Evolutionary conservation across 2,797 vertebrate genomes (phyloP).

Genomic region (Nannoperca obscura): DNA sequence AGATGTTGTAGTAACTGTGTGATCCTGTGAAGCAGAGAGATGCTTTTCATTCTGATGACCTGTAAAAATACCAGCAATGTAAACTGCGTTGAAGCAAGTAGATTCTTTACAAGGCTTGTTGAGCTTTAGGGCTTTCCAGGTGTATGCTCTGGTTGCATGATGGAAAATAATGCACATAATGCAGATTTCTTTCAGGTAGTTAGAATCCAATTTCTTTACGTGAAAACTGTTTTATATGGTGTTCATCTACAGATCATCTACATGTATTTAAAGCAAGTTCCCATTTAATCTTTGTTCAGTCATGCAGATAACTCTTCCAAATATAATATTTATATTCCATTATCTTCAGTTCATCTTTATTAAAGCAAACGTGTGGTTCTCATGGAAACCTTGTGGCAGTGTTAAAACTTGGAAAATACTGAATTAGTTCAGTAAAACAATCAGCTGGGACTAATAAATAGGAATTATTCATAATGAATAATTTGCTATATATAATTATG

Average conservation of each 20-base stretch:
- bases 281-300: neutral
- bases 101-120: slow-evolving; percentile 17
- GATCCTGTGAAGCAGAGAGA: neutral
- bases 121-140: slow-evolving; percentile 6
- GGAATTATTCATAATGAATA: slow-evolving; percentile 3
- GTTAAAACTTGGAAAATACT: neutral
- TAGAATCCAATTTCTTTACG: neutral
- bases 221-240: slow-evolving; percentile 3
- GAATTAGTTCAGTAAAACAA: slow-evolving; percentile 17
- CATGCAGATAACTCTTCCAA: neutral
- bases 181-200: neutral
- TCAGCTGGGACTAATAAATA: slow-evolving; percentile 20
- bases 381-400: slow-evolving; percentile 10
- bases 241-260: neutral
- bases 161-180: neutral
- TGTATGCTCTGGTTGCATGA: neutral
- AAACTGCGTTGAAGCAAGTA: slow-evolving; percentile 11
- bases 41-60: slow-evolving; percentile 1
- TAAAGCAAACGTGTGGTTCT: neutral
- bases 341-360: slow-evolving; percentile 3
- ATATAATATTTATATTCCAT: slow-evolving; percentile 5
- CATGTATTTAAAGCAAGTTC: neutral
- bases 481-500: neutral
- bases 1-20: slow-evolving; percentile 7
- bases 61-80: slow-evolving; percentile 21